A percentile compares a stretch with the other conserved stretches of the same genome.
Conservation (phyloP, 2,888 invertebrate genomes). For the Drosophila longiperda region DNA sequence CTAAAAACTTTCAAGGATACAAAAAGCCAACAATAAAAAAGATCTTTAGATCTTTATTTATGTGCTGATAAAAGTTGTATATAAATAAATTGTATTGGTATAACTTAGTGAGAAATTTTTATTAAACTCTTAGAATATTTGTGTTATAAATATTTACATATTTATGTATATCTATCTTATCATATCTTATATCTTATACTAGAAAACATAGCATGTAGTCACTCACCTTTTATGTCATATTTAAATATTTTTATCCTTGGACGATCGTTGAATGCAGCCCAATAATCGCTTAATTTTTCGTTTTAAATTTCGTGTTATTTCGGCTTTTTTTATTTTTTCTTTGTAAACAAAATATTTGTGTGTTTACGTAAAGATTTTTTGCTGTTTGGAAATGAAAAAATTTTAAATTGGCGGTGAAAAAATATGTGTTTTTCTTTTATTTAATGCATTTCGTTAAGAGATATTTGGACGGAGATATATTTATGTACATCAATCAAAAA, state of each 20-base stretch:
- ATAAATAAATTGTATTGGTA: not conserved
- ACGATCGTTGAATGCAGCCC: constrained; percentile 31
- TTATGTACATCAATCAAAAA: constrained; percentile 16
- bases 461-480: constrained; percentile 7
- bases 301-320: constrained; percentile 5
- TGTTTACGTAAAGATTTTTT: not conserved
- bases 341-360: constrained; percentile 35
- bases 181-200: not conserved
- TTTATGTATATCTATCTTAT: too few species aligned
- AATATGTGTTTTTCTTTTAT: constrained; percentile 26
- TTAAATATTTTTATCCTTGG: constrained; percentile 31
- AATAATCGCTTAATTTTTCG: constrained; percentile 16
- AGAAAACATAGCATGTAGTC: not conserved
- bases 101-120: not conserved
- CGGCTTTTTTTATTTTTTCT: constrained; percentile 7
- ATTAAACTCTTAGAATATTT: not conserved
- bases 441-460: constrained; percentile 41
- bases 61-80: not conserved
- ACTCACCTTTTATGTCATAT: constrained; percentile 52
- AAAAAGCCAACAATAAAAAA: not conserved
- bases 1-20: constrained; percentile 36
- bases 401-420: constrained; percentile 22
- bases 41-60: not conserved
- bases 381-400: constrained; percentile 31
- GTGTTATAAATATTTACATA: not conserved